Evolutionary conservation across 2,797 vertebrate species (phyloP), one percentile per base, ranked within the genome.

Genomic region (Rhinophrynus dorsalis): DNA sequence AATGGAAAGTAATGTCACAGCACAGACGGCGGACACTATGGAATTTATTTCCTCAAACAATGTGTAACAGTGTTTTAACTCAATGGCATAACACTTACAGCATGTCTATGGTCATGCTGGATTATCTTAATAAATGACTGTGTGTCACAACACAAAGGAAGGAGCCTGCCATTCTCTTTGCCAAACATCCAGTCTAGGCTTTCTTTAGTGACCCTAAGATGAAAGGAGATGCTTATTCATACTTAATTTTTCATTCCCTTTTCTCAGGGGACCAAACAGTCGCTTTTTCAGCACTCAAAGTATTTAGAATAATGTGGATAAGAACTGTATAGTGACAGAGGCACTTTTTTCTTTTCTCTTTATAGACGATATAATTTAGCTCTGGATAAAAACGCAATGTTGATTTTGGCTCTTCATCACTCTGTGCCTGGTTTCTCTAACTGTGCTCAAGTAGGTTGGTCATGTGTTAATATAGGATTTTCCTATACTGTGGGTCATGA

Each of bases 141-240:
- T 80, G 91, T 95, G 92, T 94, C 92, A 93, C 90, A 94, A 91
- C 85, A 92, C 88, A 90, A 87, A 87, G 81, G 83, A 86, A 88
- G 85, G 79, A 48, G 86, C 83, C 75, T 30, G 88, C 92, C 88
- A 89, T 87, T 86, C 85, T 89, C 90, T 1, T 92, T 91, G 94
- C 87, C 77, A 86, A 83, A 83, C 2, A 86, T 91, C 90, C 89
- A 88, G 90, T 87, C 90, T 90, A 88, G 81, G 82, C 15, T 89
- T 92, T 90, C 84, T 88, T 91, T 85, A 86, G 80, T 88, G 89
- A 91, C 87, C 77, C 77, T 82, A 72, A 50, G 67, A 85, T 82
- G 83, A 92, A 85, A 82, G 78, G 61, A 81, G 37, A 81, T 74
- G 59, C 47, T 79, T 75, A 70, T n/a, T 76, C 18, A 37, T 38